A percentile compares a stretch with the other conserved stretches of the same genome.
phyloP scores from a whole-genome alignment of 1,140 invertebrate genomes.

The Gryllus bimaculatus region DNA sequence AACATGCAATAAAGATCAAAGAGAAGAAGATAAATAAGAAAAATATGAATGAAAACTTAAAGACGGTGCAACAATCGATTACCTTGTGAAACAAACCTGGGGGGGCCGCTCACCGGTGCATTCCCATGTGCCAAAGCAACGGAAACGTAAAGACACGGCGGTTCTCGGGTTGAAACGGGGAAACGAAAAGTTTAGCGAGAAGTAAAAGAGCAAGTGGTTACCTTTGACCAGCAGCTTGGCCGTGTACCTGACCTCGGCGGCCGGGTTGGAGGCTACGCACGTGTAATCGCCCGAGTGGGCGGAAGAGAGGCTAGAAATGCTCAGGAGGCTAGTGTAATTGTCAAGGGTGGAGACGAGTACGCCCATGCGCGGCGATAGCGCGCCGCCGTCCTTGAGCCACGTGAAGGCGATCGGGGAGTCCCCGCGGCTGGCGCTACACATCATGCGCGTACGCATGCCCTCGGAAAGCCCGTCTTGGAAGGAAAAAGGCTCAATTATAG shows the following conservation, averaged over 20 bases:
- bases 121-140: constrained; percentile 50
- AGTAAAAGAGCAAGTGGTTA: constrained; percentile 42
- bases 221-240: constrained; percentile 74
- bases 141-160: constrained; percentile 34
- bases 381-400: constrained; percentile 68
- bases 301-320: constrained; percentile 63
- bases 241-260: constrained; percentile 67
- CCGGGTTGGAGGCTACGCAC: constrained; percentile 68
- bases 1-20: constrained; percentile 20
- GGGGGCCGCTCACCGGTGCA: constrained; percentile 46
- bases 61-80: constrained; percentile 25
- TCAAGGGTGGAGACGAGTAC: constrained; percentile 58
- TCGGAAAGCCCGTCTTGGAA: constrained; percentile 72
- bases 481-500: constrained; percentile 73
- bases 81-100: constrained; percentile 44
- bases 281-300: constrained; percentile 71
- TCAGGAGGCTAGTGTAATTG: constrained; percentile 63
- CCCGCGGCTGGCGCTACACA: constrained; percentile 74
- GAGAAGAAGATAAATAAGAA: constrained; percentile 25
- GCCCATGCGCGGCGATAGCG: constrained; percentile 44
- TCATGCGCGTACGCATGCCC: constrained; percentile 72
- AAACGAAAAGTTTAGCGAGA: background rate
- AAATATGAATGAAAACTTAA: constrained; percentile 24
- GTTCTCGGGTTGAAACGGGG: constrained; percentile 12
- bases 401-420: constrained; percentile 63